Evolutionary conservation across 1,140 invertebrate genomes (phyloP), one percentile per base, ranked within the genome.

Genomic region (Microplitis mediator): DNA sequence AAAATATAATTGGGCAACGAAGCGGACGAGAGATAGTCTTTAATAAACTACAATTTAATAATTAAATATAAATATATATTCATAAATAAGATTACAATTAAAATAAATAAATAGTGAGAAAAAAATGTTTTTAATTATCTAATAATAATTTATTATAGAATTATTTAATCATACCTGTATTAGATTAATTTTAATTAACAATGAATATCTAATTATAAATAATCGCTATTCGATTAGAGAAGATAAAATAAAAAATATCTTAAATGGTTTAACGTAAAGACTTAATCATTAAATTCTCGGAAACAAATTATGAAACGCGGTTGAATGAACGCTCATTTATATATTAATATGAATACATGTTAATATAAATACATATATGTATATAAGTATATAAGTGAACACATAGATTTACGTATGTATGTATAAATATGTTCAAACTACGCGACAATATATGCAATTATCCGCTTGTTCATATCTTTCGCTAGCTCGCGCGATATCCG

Each of bases 401-500:
- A 45, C 11, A 45, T 45, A 45, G 8, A 45, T 54, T 23, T 60
- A 60, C 23, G 11, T 34, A 32, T 60, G 32, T 34, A 60, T 13
- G 58, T 23, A 60, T 34, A 23, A 11, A 60, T 60, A 23, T 60
- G 31, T 56, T 5, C 52, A 56, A 56, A 32, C 16, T 32, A 60
- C 23, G n/a, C 16, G 16, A 23, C 58, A 60, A 23, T 60, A 60
- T 60, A 54, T 54, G 52, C 52, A 16, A 54, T 54, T 54, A 54
- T 54, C 52, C 52, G 64, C 4, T 35, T 5, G 63, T 67, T 71
- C 45, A 62, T 71, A 71, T 68, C 62, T 60, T 34, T 74, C 72
- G 34, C 56, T 69, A 73, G 51, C 60, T 23, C 54, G 63, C 23
- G 71, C 61, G 71, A 72, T 75, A 72, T 73, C 68, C 71, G 13